phyloP scores from a whole-genome alignment of 1,140 invertebrate species.

The Apis laboriosa region DNA sequence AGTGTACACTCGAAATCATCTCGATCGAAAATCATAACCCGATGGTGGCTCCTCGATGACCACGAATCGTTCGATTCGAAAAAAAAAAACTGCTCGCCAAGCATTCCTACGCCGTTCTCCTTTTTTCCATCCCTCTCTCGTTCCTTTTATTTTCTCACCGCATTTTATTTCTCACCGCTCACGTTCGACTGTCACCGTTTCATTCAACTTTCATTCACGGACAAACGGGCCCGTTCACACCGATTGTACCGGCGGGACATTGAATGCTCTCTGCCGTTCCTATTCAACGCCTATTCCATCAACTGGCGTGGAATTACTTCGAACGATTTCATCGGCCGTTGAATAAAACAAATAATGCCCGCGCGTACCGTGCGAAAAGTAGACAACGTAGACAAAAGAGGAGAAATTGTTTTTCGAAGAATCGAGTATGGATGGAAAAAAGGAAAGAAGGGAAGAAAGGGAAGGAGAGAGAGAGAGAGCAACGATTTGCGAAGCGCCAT shows the following conservation, averaged over 20 bases:
- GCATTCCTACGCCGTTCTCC: neutral
- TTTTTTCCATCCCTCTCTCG: neutral
- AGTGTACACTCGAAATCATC: neutral
- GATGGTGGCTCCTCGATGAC: neutral
- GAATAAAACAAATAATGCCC: slow-evolving; percentile 48
- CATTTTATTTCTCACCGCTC: slow-evolving; percentile 40
- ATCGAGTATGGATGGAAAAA: neutral
- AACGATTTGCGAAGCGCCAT: neutral
- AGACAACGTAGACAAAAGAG: neutral
- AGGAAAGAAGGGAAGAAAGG: neutral
- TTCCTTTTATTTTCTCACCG: neutral
- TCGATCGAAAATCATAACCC: slow-evolving; percentile 17
- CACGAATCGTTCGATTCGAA: slow-evolving; percentile 30
- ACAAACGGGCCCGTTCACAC: slow-evolving; percentile 23
- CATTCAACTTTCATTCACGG: slow-evolving; percentile 48
- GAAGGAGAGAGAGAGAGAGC: neutral
- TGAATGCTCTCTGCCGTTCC: slow-evolving; percentile 37
- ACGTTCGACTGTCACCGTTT: slow-evolving; percentile 50
- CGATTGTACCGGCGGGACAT: slow-evolving; percentile 43
- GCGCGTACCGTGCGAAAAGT: neutral
- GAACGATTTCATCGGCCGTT: slow-evolving; percentile 34
- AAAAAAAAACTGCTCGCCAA: slow-evolving; percentile 19
- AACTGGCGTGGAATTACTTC: slow-evolving; percentile 43
- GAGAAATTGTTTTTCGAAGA: slow-evolving; percentile 35
- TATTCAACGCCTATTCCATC: slow-evolving; percentile 49